Conservation (phyloP, 2,888 invertebrate genomes). For the Theretra japonica region DNA sequence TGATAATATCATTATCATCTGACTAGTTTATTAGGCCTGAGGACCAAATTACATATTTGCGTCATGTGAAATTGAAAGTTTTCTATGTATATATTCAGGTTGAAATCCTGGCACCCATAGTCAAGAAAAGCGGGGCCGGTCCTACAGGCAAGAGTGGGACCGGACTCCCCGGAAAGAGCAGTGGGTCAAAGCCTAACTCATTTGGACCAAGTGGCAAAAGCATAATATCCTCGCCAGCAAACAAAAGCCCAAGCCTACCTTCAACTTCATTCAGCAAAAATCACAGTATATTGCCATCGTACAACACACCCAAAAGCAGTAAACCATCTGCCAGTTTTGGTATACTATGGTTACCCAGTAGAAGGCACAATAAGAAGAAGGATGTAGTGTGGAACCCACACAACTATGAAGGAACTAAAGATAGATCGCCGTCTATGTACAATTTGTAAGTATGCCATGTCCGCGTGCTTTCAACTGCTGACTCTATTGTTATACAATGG, state of each 20-base stretch:
- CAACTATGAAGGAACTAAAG: conserved; percentile 56
- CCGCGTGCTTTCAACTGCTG: conserved; percentile 3
- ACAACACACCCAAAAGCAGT: conserved; percentile 53
- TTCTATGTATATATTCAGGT: not conserved
- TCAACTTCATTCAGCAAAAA: conserved; percentile 44
- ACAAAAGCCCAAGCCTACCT: conserved; percentile 17
- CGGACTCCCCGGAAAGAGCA: conserved; percentile 46
- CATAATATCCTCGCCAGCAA: not conserved
- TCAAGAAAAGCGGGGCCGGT: conserved; percentile 58
- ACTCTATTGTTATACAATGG: not conserved
- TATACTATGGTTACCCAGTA: conserved; percentile 74
- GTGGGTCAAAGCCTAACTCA: not conserved
- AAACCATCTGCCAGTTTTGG: conserved; percentile 65
- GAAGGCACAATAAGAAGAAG: conserved; percentile 67
- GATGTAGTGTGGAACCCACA: conserved; percentile 65
- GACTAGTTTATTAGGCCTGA: too few relatives aligned
- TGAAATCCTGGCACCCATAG: conserved; percentile 60
- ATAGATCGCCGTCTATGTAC: conserved; percentile 73
- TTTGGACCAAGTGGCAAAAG: conserved; percentile 5
- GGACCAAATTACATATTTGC: not conserved
- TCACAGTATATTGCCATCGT: conserved; percentile 50
- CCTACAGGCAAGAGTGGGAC: conserved; percentile 61
- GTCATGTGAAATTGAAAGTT: not conserved
- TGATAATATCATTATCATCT: too few relatives aligned
- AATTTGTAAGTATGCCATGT: conserved; percentile 61